phyloP scores from a whole-genome alignment of 1,140 invertebrate species.

The Drosophila leontia region DNA sequence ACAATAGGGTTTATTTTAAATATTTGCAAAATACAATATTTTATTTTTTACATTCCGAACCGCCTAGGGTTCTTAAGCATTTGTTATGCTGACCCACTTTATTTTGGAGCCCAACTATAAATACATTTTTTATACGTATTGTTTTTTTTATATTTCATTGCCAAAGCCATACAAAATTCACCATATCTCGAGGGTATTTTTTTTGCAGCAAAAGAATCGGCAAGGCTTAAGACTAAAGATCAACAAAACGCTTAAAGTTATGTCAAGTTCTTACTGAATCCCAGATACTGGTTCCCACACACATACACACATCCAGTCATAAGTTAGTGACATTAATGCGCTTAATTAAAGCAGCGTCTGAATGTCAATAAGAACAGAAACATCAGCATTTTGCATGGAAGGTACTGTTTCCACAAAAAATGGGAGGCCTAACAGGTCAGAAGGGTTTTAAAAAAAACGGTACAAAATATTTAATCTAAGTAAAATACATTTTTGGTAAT shows the following conservation, averaged over 20 bases:
- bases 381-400: constrained; percentile 59
- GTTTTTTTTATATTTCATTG: neutral
- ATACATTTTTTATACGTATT: neutral
- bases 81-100: constrained; percentile 4
- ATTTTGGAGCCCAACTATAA: neutral
- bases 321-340: constrained; percentile 80
- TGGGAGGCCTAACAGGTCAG: constrained; percentile 2
- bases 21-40: neutral
- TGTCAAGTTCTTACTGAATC: constrained; percentile 57
- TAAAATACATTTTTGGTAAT: neutral
- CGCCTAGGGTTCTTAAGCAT: neutral
- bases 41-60: neutral
- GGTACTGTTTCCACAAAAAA: constrained; percentile 48
- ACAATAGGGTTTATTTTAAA: neutral
- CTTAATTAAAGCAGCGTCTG: constrained; percentile 76
- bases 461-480: neutral
- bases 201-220: constrained; percentile 41
- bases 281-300: constrained; percentile 22
- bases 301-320: constrained; percentile 31
- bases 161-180: constrained; percentile 1
- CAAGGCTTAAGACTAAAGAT: constrained; percentile 69
- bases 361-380: constrained; percentile 59
- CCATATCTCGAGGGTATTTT: neutral
- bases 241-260: constrained; percentile 73
- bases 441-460: neutral